These are phyloP conservation scores for Cydia amplana DNA, from an alignment of 1,140 invertebrate species.

Conservation along the genomic window DNA sequence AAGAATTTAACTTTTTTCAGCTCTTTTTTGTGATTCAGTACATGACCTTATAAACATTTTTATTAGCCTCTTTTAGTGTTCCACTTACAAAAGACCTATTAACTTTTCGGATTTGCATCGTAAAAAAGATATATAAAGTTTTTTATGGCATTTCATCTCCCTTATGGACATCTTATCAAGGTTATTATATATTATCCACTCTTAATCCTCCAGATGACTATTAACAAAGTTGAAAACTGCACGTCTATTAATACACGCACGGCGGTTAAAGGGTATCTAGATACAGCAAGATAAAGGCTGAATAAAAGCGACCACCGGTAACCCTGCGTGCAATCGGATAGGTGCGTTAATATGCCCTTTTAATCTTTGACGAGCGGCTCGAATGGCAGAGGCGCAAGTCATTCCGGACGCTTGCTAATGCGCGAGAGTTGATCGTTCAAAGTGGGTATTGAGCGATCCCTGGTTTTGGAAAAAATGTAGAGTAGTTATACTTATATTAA, in stretches of 20 bases:
- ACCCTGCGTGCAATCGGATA: slow-evolving; percentile 26
- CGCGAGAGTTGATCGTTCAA: slow-evolving; percentile 29
- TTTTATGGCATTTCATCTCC: too few relatives aligned
- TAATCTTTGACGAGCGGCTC: slow-evolving; percentile 30
- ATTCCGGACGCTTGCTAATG: background rate
- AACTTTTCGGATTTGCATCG: too few relatives aligned
- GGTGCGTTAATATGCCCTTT: slow-evolving; percentile 29
- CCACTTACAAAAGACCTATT: too few relatives aligned
- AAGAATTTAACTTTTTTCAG: too few relatives aligned
- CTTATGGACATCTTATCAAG: too few relatives aligned
- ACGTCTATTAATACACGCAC: background rate
- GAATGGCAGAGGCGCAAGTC: background rate
- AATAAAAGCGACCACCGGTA: slow-evolving; percentile 23
- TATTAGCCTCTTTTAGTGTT: too few relatives aligned
- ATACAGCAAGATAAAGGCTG: background rate
- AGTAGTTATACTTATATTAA: too few relatives aligned
- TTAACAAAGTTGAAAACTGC: background rate
- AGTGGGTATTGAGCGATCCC: too few relatives aligned
- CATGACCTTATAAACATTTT: too few relatives aligned
- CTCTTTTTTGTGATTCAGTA: too few relatives aligned
- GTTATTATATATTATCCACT: background rate
- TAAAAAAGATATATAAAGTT: too few relatives aligned
- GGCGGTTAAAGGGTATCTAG: background rate
- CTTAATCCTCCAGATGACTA: background rate
- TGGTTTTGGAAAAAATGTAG: too few relatives aligned